Evolutionary conservation across 2,888 invertebrate species (phyloP).

Genomic region (Protula sp.): DNA sequence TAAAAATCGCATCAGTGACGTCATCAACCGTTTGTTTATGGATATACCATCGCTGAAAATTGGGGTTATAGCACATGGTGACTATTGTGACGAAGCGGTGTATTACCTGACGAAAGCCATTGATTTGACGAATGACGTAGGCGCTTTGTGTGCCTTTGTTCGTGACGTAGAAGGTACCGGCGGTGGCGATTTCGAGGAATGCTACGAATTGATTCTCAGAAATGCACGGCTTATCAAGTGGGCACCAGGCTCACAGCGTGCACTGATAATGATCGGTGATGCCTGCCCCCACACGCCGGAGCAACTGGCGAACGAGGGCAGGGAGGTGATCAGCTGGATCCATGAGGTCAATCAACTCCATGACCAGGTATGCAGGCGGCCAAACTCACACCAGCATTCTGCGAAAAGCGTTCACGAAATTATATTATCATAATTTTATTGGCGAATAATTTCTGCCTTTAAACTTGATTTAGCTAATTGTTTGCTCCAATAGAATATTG

Average conservation of each 20-base stretch:
- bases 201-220: conserved; percentile 43
- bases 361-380: too few relatives aligned
- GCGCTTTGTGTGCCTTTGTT: conserved; percentile 34
- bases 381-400: too few relatives aligned
- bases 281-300: conserved; percentile 36
- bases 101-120: conserved; percentile 38
- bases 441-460: too few relatives aligned
- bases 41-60: conserved; percentile 44
- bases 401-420: too few relatives aligned
- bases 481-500: too few relatives aligned
- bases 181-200: conserved; percentile 44
- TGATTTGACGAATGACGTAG: conserved; percentile 35
- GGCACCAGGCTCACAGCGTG: conserved; percentile 39
- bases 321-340: conserved; percentile 35
- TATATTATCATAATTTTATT: too few relatives aligned
- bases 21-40: conserved; percentile 40
- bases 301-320: conserved; percentile 28
- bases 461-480: too few relatives aligned
- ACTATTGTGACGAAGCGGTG: conserved; percentile 41
- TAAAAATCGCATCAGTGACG: conserved; percentile 33
- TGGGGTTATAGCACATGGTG: conserved; percentile 46
- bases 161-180: conserved; percentile 33
- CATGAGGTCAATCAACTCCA: too few relatives aligned
- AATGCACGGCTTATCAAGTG: conserved; percentile 30
- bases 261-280: conserved; percentile 46